These are phyloP conservation scores for Hystrix brachyura DNA, from an alignment of 2,113 vertebrate genomes.

Conservation along the genomic window DNA sequence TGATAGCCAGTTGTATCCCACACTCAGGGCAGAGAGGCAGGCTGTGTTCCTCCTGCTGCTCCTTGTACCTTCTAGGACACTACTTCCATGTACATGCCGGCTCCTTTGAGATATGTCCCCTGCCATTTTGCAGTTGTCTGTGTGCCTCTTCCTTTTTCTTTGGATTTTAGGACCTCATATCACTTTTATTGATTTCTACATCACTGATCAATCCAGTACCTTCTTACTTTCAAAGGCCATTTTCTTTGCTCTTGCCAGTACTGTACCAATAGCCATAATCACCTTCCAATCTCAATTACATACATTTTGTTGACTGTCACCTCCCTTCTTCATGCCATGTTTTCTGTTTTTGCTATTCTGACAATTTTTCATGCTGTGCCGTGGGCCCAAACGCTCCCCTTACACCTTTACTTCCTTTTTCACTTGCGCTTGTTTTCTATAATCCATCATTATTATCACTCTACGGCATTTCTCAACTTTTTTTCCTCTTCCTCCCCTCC, in stretches of 20 bases:
- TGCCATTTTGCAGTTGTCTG: background rate
- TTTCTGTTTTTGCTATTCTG: background rate
- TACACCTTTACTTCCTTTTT: background rate
- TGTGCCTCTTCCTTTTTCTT: background rate
- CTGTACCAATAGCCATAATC: background rate
- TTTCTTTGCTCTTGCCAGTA: background rate
- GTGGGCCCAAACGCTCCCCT: background rate
- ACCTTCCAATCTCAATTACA: background rate
- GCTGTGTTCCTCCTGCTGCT: background rate
- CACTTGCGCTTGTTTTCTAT: background rate
- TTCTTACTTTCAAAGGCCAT: background rate
- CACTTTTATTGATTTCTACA: background rate
- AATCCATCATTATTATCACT: background rate
- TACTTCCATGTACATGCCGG: background rate
- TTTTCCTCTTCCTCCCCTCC: background rate
- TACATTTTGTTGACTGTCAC: background rate
- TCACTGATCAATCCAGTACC: background rate
- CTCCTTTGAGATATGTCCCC: background rate
- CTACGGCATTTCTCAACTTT: background rate
- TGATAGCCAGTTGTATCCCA: background rate
- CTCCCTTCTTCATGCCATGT: background rate
- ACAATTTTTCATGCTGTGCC: background rate
- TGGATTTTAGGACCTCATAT: conserved; percentile 11
- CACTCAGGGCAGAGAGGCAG: background rate
- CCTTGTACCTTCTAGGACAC: background rate